Base-by-base conservation (phyloP, 2,888 invertebrate species). In the Pristionchus japonicus region DNA sequence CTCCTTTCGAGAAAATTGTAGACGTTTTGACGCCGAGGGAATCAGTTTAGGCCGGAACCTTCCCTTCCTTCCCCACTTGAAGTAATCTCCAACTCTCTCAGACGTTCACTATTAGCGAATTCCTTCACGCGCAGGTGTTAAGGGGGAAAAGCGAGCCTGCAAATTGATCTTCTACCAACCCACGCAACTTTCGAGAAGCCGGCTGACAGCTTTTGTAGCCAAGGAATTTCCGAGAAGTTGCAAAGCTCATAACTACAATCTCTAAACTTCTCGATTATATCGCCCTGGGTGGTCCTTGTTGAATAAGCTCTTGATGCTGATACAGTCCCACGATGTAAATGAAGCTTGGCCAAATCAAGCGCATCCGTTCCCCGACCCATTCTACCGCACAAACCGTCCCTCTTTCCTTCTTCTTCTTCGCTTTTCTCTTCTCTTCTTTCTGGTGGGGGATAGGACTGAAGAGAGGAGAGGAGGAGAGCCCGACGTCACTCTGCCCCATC, bases 401-500 rank as follows among this genome's bases (percentile, higher is more conserved):
- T 34, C 57, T n/a, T n/a, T 7, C 34, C 34, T 34, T 67, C 13
- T 67, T 27, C n/a, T n/a, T 27, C 43, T 77, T 77, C 43, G 43
- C 43, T 47, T 43, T 47, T 43, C 77, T 47, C 34, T 70, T 37
- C 64, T 64, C 67, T 74, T n/a, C 77, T 77, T 20, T 31, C 37
- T 70, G 17, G 15, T 67, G 57, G 57, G 4, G 17, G 7, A 64
- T 6, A 64, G 9, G 64, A 64, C 64, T 64, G 31, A 27, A 31
- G 31, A 64, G 31, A 11, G 27, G 70, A 17, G 70, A 70, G 37
- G 20, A 37, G 37, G 67, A 67, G 67, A 34, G 61, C 40, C 74
- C 43, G 27, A 77, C 77, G 77, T 77, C 77, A 77, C 77, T 77
- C 77, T 9, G 13, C 47, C n/a, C 37, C 77, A 77, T 77, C 77